phyloP scores from a whole-genome alignment of 2,113 vertebrate species.

The Psammodynastes pulverulentus region DNA sequence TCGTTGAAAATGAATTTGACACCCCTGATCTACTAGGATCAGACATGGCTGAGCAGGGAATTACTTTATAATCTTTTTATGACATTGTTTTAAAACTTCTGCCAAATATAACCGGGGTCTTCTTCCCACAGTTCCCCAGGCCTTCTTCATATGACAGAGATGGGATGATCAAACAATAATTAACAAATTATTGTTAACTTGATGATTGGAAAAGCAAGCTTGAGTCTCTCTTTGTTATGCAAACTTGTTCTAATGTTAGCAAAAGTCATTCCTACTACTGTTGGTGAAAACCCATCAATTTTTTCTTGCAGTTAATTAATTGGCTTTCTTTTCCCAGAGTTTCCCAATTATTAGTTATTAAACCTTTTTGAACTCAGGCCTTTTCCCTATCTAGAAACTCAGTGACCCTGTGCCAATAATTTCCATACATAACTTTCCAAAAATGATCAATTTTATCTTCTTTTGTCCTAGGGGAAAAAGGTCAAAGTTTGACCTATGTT shows the following conservation, averaged over 20 bases:
- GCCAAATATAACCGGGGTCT: not conserved
- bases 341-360: not conserved
- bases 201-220: not conserved
- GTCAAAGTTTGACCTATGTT: not conserved
- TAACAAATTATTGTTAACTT: not conserved
- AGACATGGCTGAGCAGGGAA: not conserved
- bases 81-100: not conserved
- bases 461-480: not conserved
- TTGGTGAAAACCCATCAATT: not conserved
- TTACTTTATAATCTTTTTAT: too few relatives aligned
- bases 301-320: slow-evolving; percentile 21
- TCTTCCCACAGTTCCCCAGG: not conserved
- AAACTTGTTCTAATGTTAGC: not conserved
- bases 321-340: slow-evolving; percentile 10
- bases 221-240: not conserved
- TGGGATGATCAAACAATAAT: too few relatives aligned
- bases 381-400: not conserved
- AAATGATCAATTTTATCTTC: not conserved
- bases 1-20: too few relatives aligned
- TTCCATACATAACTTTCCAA: not conserved
- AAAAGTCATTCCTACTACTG: fast-evolving
- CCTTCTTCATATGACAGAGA: not conserved
- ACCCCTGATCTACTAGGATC: too few relatives aligned
- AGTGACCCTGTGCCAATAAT: not conserved
- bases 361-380: not conserved